A percentile compares a stretch with the other conserved stretches of the same genome.
Evolutionary conservation across 2,888 invertebrate species (phyloP).

Genomic region (Perithous albicinctus): DNA sequence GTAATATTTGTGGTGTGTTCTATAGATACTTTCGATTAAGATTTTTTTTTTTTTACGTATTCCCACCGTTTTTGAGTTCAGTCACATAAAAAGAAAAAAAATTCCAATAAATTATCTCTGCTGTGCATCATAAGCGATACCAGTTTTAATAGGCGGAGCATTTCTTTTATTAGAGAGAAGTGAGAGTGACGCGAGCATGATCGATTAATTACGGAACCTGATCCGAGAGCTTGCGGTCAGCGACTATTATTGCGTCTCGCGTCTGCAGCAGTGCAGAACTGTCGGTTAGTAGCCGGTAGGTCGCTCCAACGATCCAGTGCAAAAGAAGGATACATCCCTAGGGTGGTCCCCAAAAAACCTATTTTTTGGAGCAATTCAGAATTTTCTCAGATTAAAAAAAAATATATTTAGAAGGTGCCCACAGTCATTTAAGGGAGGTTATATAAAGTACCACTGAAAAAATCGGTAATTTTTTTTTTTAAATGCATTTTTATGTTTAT

Average conservation of each 20-base stretch:
- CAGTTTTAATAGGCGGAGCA: background rate
- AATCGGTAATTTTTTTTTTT: too few species aligned
- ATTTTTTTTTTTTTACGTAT: background rate
- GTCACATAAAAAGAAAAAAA: too few species aligned
- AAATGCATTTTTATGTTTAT: too few species aligned
- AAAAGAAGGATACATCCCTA: background rate
- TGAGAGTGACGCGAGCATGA: constrained; percentile 47
- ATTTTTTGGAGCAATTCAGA: too few species aligned
- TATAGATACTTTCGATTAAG: background rate
- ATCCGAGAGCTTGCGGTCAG: constrained; percentile 51
- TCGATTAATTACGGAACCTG: constrained; percentile 53
- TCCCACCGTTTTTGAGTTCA: too few species aligned
- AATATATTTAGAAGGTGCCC: too few species aligned
- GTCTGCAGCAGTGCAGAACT: constrained; percentile 19
- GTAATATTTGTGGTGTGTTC: background rate
- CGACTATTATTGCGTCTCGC: constrained; percentile 35
- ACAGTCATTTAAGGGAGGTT: too few species aligned
- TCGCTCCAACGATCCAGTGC: background rate
- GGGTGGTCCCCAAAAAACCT: too few species aligned
- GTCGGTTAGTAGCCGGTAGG: background rate
- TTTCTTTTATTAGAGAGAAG: constrained; percentile 30
- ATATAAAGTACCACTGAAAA: too few species aligned
- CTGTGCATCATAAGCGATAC: too few species aligned
- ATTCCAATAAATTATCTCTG: too few species aligned
- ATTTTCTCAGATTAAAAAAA: too few species aligned